These are phyloP conservation scores for Microplitis mediator DNA, from an alignment of 1,140 invertebrate genomes.

Conservation along the genomic window DNA sequence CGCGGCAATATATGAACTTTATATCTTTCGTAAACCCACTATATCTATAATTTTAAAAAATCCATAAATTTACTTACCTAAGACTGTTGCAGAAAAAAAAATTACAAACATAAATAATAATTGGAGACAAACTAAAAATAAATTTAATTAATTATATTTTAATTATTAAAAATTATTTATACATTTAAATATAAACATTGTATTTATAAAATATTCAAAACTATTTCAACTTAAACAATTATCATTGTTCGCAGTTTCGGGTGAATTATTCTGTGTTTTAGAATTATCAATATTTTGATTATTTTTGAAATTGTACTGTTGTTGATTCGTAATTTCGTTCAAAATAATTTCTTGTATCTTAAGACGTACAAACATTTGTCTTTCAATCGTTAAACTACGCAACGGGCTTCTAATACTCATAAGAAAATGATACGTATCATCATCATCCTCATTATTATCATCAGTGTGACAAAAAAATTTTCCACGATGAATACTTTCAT, in stretches of 20 bases:
- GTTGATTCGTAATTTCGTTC: slow-evolving; percentile 42
- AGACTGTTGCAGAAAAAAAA: too few species aligned
- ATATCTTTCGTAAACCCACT: too few species aligned
- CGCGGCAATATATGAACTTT: too few species aligned
- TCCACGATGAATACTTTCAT: slow-evolving; percentile 39
- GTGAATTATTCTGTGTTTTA: slow-evolving; percentile 39
- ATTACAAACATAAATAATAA: too few species aligned
- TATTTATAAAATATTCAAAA: background rate
- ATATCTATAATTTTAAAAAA: too few species aligned
- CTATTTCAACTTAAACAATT: slow-evolving; percentile 39
- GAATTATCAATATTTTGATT: slow-evolving; percentile 16
- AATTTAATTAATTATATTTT: too few species aligned
- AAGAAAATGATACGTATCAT: slow-evolving; percentile 51
- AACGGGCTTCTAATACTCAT: slow-evolving; percentile 50
- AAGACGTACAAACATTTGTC: slow-evolving; percentile 49
- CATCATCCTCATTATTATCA: slow-evolving; percentile 38
- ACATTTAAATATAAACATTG: too few species aligned
- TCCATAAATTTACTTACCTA: too few species aligned
- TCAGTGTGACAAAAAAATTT: background rate
- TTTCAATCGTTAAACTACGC: slow-evolving; percentile 45
- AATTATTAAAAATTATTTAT: too few species aligned
- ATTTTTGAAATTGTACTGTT: slow-evolving; percentile 39
- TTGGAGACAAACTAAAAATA: too few species aligned
- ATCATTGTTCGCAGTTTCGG: slow-evolving; percentile 38
- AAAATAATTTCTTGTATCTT: slow-evolving; percentile 54